Percentiles rank a stretch among this genome's conserved stretches.
Conservation (phyloP, 1,140 invertebrate genomes). For the Sycobia sp. region DNA sequence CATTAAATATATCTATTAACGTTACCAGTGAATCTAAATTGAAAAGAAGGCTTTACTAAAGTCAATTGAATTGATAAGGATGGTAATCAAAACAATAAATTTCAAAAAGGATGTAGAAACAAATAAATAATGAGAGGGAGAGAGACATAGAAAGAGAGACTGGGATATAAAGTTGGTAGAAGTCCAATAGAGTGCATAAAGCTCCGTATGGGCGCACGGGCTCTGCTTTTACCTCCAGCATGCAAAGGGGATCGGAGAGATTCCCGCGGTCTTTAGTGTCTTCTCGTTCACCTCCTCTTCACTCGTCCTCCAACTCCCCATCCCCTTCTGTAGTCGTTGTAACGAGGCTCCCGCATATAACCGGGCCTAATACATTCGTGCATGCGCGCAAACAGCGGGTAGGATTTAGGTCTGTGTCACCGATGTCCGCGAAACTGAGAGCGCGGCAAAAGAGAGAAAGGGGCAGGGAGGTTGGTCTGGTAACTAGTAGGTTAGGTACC, state of each 20-base stretch:
- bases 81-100: background rate
- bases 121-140: background rate
- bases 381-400: too few relatives aligned
- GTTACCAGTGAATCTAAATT: too few relatives aligned
- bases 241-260: background rate
- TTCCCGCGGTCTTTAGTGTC: background rate
- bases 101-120: background rate
- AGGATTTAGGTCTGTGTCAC: background rate
- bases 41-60: too few relatives aligned
- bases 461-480: background rate
- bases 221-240: background rate
- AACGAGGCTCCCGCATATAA: too few relatives aligned
- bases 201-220: background rate
- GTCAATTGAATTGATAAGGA: too few relatives aligned
- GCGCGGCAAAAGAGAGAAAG: background rate
- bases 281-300: background rate
- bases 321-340: too few relatives aligned
- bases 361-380: too few relatives aligned
- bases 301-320: too few relatives aligned
- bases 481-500: constrained; percentile 37
- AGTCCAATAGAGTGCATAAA: too few relatives aligned
- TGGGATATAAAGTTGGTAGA: too few relatives aligned
- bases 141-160: too few relatives aligned
- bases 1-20: too few relatives aligned
- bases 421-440: background rate